Evolutionary conservation across 2,797 vertebrate genomes (phyloP), one percentile per base, ranked within the genome.

Genomic region (Siniperca obscura): DNA sequence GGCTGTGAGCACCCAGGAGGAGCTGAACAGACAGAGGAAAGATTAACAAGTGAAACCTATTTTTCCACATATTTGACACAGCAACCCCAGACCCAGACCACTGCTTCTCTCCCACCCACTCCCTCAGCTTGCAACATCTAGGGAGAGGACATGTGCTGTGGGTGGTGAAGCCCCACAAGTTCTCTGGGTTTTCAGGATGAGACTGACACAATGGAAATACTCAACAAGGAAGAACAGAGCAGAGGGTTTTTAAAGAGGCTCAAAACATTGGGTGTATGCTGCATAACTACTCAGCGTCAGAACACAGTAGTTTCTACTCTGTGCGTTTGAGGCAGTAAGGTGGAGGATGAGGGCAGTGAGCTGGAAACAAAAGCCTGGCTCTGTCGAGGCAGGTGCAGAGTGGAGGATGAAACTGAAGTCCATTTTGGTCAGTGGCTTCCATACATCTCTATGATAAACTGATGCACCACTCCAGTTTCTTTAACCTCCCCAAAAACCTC

Each of bases 41-140:
- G 90, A 91, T 91, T 88, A 92, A 83, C 87, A 89, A 91, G 86
- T 78, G 64, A 91, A 92, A 91, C 78, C 84, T 61, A 73, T 92
- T 88, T 92, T 90, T 90, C 90, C 77, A 80, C 78, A 75, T 79
- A 84, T 91, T 90, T 92, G 90, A 92, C 88, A 87, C 42, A 57
- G 65, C 61, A 48, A 89, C 86, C 85, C 82, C 65, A 76, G 85
- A 87, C 85, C 82, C 65, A 76, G 85, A 87, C 84, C 86, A 70
- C 78, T 40, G 86, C 62, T 79, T 76, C 80, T 86, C 53, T 85
- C 42, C 86, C 87, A 74, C 91, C 91, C 85, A 91, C 93, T 85
- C 86, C 59, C 86, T 77, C 75, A 78, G 83, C 77, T 78, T 73
- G 76, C 78, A 73, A 25, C 82, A 73, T 74, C 83, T 44, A 87